Evolutionary conservation across 2,797 vertebrate genomes (phyloP).

Genomic region (Morelia viridis): DNA sequence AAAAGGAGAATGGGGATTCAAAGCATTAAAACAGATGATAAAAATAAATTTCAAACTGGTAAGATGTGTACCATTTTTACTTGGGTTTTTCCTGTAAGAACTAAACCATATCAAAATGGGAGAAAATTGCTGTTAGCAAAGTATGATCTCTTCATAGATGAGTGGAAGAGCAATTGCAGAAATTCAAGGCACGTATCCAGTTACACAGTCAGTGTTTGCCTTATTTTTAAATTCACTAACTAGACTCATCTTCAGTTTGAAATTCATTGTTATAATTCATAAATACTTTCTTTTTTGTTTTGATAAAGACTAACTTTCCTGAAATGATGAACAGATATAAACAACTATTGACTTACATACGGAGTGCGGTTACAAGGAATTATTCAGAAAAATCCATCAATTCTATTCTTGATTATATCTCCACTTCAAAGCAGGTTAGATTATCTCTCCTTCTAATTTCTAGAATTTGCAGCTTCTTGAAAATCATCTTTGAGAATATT

Average conservation of each 20-base stretch:
- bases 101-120: slow-evolving; percentile 33
- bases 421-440: slow-evolving; percentile 98
- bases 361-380: slow-evolving; percentile 98
- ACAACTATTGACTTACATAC: slow-evolving; percentile 96
- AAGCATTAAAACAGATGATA: slow-evolving; percentile 99
- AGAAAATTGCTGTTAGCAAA: slow-evolving; percentile 15
- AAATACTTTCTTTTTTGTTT: slow-evolving; percentile 45
- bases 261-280: neutral
- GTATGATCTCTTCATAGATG: neutral
- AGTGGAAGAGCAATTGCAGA: neutral
- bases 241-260: neutral
- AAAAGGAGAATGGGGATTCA: slow-evolving; percentile 99
- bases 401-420: slow-evolving; percentile 99
- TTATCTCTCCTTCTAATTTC: slow-evolving; percentile 46
- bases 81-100: slow-evolving; percentile 15
- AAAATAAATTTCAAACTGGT: slow-evolving; percentile 99
- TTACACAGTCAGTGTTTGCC: neutral
- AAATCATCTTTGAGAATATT: neutral
- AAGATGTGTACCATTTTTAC: slow-evolving; percentile 47
- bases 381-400: slow-evolving; percentile 99
- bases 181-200: neutral
- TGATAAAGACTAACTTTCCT: slow-evolving; percentile 91
- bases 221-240: slow-evolving; percentile 7
- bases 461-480: neutral
- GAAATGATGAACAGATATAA: slow-evolving; percentile 99